phyloP scores from a whole-genome alignment of 2,888 invertebrate genomes.

The Pachliopta kotzebuea region DNA sequence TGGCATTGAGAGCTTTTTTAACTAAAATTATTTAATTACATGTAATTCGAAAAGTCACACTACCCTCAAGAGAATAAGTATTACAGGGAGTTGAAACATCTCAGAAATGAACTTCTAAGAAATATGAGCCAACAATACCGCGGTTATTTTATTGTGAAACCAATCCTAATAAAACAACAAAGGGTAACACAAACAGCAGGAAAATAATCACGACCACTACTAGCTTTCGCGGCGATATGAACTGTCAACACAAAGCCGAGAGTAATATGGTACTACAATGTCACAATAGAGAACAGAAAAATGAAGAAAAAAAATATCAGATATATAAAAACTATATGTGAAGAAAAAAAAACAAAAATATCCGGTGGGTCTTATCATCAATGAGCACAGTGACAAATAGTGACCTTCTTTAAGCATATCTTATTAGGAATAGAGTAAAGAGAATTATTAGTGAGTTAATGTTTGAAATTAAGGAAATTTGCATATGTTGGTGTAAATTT shows the following conservation, averaged over 20 bases:
- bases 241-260: constrained; percentile 25
- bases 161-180: constrained; percentile 23
- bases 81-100: neutral
- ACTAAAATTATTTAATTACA: too few relatives aligned
- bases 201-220: constrained; percentile 19
- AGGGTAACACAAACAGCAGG: constrained; percentile 11
- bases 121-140: constrained; percentile 14
- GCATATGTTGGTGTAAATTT: too few relatives aligned
- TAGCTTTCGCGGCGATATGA: constrained; percentile 24
- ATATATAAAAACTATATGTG: constrained; percentile 3
- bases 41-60: neutral
- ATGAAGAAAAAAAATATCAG: neutral
- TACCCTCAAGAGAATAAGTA: neutral
- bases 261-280: constrained; percentile 10
- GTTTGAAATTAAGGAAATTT: too few relatives aligned
- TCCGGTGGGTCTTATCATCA: constrained; percentile 7
- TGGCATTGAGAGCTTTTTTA: neutral
- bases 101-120: constrained; percentile 4
- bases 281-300: constrained; percentile 8
- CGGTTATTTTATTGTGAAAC: constrained; percentile 9
- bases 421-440: too few relatives aligned
- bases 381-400: neutral
- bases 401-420: neutral
- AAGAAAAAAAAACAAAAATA: neutral
- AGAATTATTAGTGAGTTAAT: too few relatives aligned